A percentile compares a stretch with the other conserved stretches of the same genome.
Evolutionary conservation across 2,797 vertebrate species (phyloP).

Genomic region (Thamnophis elegans): DNA sequence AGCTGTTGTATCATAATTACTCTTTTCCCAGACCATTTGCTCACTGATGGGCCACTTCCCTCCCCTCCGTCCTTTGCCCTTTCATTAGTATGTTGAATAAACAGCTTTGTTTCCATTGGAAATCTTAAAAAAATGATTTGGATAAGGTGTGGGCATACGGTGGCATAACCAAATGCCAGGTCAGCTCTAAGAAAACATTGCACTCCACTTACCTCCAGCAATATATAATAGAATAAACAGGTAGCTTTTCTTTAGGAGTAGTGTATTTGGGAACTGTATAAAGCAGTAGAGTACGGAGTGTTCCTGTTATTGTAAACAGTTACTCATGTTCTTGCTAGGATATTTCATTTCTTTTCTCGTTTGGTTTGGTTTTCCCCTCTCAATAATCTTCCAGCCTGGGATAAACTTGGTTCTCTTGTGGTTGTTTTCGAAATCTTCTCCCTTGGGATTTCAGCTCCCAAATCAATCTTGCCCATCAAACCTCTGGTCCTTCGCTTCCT

Average conservation of each 20-base stretch:
- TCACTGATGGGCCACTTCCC: not conserved
- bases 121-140: not conserved
- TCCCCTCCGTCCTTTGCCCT: not conserved
- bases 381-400: not conserved
- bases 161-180: not conserved
- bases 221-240: not conserved
- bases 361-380: not conserved
- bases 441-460: not conserved
- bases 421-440: not conserved
- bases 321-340: not conserved
- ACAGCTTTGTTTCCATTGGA: not conserved
- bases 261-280: not conserved
- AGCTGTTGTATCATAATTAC: not conserved
- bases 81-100: not conserved
- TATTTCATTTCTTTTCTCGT: not conserved
- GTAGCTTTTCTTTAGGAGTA: not conserved
- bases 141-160: not conserved
- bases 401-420: not conserved
- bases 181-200: not conserved
- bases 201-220: not conserved
- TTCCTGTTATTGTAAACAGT: not conserved
- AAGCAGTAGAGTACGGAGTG: not conserved
- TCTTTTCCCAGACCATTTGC: not conserved
- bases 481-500: not conserved
- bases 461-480: not conserved